Conservation (phyloP, 2,888 invertebrate species). For the Leucophenga montana region DNA sequence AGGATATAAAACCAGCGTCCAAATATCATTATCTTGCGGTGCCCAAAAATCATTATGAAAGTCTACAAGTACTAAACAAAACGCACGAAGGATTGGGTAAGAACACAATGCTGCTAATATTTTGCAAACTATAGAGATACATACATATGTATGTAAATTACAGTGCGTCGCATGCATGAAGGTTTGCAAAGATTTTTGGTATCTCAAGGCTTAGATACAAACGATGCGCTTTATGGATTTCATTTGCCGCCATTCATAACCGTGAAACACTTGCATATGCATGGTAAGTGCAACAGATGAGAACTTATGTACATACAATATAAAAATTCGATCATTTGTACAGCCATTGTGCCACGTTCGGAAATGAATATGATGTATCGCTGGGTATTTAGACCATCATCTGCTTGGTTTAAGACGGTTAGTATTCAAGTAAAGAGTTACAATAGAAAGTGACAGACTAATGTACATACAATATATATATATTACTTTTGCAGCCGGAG, state of each 20-base stretch:
- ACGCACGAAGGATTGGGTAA: slow-evolving; percentile 82
- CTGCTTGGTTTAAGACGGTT: slow-evolving; percentile 89
- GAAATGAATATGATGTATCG: slow-evolving; percentile 81
- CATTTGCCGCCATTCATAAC: slow-evolving; percentile 94
- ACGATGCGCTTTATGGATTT: slow-evolving; percentile 81
- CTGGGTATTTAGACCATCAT: slow-evolving; percentile 81
- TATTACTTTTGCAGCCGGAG: slow-evolving; percentile 10
- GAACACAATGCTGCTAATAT: slow-evolving; percentile 51
- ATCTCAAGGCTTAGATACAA: slow-evolving; percentile 74
- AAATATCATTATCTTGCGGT: slow-evolving; percentile 86
- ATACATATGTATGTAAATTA: slow-evolving; percentile 44
- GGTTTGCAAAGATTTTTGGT: slow-evolving; percentile 73
- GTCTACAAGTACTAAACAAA: slow-evolving; percentile 80
- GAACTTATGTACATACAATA: neutral
- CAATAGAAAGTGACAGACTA: neutral
- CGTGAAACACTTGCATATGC: slow-evolving; percentile 86
- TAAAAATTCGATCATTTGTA: neutral
- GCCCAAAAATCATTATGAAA: slow-evolving; percentile 84
- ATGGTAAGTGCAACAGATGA: slow-evolving; percentile 70
- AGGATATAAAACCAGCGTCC: slow-evolving; percentile 87
- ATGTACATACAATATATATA: neutral
- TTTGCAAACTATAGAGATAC: slow-evolving; percentile 7
- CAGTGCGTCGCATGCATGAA: slow-evolving; percentile 81
- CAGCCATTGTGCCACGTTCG: slow-evolving; percentile 82
- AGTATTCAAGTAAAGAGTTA: slow-evolving; percentile 64